A percentile compares a stretch with the other conserved stretches of the same genome.
Evolutionary conservation across 2,797 vertebrate genomes (phyloP).

Genomic region (Adrianichthys oophorus): DNA sequence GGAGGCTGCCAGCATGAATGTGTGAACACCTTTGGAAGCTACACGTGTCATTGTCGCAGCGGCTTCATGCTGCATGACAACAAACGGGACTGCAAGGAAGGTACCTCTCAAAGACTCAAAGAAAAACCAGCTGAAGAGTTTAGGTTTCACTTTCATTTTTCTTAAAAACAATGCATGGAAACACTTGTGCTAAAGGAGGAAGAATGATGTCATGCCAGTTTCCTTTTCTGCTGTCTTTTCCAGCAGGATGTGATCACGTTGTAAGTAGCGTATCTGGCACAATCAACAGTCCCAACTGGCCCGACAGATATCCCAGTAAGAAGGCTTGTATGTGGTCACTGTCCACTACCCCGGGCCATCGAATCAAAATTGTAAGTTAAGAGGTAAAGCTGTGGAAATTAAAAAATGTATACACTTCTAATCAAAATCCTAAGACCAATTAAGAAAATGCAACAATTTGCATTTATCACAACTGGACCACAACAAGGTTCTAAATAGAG

Average conservation of each 20-base stretch:
- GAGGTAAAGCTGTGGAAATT: neutral
- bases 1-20: slow-evolving; percentile 97
- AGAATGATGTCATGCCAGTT: neutral
- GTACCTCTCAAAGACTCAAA: slow-evolving; percentile 58
- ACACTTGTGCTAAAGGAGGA: neutral
- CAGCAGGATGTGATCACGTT: slow-evolving; percentile 92
- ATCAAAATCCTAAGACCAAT: too few species aligned
- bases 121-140: neutral
- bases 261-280: slow-evolving; percentile 83
- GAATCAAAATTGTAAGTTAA: slow-evolving; percentile 86
- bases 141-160: slow-evolving; percentile 12
- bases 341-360: slow-evolving; percentile 88
- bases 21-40: slow-evolving; percentile 95
- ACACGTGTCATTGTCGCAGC: slow-evolving; percentile 92
- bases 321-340: slow-evolving; percentile 94
- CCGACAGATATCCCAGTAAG: slow-evolving; percentile 93
- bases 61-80: slow-evolving; percentile 93
- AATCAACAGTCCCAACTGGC: slow-evolving; percentile 97
- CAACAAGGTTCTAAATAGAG: too few species aligned
- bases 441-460: too few species aligned
- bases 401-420: too few species aligned
- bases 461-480: too few species aligned
- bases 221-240: slow-evolving; percentile 3
- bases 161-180: neutral
- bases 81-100: slow-evolving; percentile 97